Conservation (phyloP, 2,888 invertebrate genomes). For the Leucania comma region DNA sequence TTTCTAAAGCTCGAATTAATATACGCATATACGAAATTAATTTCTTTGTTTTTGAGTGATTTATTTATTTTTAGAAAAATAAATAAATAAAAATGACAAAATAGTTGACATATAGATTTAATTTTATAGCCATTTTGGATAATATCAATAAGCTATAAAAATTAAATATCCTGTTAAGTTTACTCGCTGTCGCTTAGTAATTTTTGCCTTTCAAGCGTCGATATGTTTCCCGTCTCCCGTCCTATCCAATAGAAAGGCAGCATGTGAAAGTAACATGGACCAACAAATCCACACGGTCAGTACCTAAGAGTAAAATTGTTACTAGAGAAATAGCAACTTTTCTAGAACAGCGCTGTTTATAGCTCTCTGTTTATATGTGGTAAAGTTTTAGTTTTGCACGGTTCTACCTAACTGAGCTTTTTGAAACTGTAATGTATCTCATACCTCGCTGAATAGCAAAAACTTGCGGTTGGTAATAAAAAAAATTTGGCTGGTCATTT, state of each 20-base stretch:
- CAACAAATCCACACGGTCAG: constrained; percentile 57
- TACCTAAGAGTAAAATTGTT: constrained; percentile 36
- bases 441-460: not conserved
- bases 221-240: constrained; percentile 13
- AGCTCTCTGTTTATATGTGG: not conserved
- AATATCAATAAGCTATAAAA: too few relatives aligned
- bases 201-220: too few relatives aligned
- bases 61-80: too few relatives aligned
- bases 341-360: constrained; percentile 40
- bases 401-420: not conserved
- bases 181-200: too few relatives aligned
- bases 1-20: too few relatives aligned
- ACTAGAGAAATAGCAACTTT: constrained; percentile 43
- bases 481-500: too few relatives aligned
- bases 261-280: constrained; percentile 21
- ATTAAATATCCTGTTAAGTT: too few relatives aligned
- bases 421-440: constrained; percentile 1
- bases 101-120: too few relatives aligned
- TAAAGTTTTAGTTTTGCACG: constrained; percentile 27
- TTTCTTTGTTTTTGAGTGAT: too few relatives aligned
- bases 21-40: too few relatives aligned
- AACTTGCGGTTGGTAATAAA: not conserved
- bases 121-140: too few relatives aligned
- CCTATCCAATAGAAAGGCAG: constrained; percentile 27
- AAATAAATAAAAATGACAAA: too few relatives aligned